These are phyloP conservation scores for Desoria tigrina DNA, from an alignment of 2,888 invertebrate species.

Conservation along the genomic window DNA sequence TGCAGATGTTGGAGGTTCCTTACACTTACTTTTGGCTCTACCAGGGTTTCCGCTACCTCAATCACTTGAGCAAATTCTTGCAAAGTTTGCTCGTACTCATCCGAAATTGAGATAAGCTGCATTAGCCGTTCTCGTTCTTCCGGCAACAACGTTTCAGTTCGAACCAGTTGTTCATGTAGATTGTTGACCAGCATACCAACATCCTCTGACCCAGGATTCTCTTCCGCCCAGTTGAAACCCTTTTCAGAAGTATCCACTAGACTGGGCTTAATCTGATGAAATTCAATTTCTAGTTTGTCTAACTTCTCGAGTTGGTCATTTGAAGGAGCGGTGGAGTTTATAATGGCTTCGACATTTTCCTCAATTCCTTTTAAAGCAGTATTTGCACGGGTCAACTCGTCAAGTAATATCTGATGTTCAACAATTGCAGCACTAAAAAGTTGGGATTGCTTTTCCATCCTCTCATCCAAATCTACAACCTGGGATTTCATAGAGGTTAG, in stretches of 20 bases:
- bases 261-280: constrained; percentile 41
- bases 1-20: constrained; percentile 76
- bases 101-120: constrained; percentile 73
- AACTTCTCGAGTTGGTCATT: constrained; percentile 62
- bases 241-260: constrained; percentile 41
- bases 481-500: constrained; percentile 17
- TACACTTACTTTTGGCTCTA: constrained; percentile 75
- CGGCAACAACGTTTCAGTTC: constrained; percentile 68
- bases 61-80: constrained; percentile 84
- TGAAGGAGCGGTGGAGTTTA: constrained; percentile 21
- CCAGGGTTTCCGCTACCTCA: constrained; percentile 76
- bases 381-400: neutral
- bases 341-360: neutral
- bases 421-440: neutral
- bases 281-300: constrained; percentile 67
- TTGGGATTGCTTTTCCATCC: constrained; percentile 3
- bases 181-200: constrained; percentile 61
- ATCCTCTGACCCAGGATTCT: constrained; percentile 35
- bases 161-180: constrained; percentile 56
- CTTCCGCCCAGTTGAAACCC: constrained; percentile 42
- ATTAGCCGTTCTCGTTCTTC: constrained; percentile 74
- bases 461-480: neutral
- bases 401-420: neutral
- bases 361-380: neutral
- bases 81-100: constrained; percentile 84